phyloP scores from a whole-genome alignment of 92 coral and sea anemone species.

The Zoanthus sansibaricus region DNA sequence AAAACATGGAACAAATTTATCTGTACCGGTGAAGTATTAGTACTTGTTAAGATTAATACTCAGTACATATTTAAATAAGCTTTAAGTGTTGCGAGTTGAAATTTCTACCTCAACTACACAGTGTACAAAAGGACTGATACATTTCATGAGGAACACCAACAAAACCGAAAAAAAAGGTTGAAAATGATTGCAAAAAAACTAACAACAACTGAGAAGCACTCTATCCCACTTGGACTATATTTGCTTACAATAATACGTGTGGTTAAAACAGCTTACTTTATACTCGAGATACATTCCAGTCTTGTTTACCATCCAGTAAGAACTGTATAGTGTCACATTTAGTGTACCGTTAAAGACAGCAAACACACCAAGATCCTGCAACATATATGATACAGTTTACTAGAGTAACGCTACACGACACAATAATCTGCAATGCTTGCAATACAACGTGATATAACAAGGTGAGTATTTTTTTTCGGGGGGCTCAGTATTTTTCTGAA shows the following conservation, averaged over 20 bases:
- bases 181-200: too few species aligned
- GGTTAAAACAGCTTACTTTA: slow-evolving; percentile 53
- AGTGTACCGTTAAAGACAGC: slow-evolving; percentile 82
- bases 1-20: background rate
- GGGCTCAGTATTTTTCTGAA: too few species aligned
- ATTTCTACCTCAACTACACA: too few species aligned
- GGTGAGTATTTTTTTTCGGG: too few species aligned
- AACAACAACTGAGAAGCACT: too few species aligned
- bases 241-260: background rate
- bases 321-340: slow-evolving; percentile 85
- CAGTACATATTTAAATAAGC: too few species aligned
- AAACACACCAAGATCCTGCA: slow-evolving; percentile 81
- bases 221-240: too few species aligned
- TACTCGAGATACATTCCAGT: slow-evolving; percentile 93
- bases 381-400: background rate
- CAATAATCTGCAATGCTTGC: background rate
- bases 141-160: too few species aligned
- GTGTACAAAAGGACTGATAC: too few species aligned
- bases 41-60: too few species aligned
- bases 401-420: background rate
- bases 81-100: too few species aligned
- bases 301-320: slow-evolving; percentile 98
- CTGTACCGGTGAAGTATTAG: background rate
- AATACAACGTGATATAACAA: background rate
- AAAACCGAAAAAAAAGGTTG: too few species aligned